Evolutionary conservation across 2,113 vertebrate genomes (phyloP), one percentile per base, ranked within the genome.

Genomic region (Menidia beryllina): DNA sequence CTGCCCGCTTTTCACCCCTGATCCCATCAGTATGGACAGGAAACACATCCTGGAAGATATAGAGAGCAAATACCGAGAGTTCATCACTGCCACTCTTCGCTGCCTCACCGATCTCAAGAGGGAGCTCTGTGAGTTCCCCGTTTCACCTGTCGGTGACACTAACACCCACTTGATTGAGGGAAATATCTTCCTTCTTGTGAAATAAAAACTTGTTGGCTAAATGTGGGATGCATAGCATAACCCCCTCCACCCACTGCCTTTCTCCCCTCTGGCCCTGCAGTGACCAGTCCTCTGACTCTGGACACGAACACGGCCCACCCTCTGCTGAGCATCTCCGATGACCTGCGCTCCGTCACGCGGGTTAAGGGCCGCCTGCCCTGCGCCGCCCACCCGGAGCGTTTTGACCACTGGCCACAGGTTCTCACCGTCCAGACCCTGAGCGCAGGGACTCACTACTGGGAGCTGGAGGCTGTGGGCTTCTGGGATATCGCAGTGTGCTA

Each of bases 331-430:
- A 78, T 93, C 69, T 86, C 91, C 7, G 86, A 90, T 15, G 91
- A 91, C 76, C 83, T 92, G 39, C 88, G 78, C n/a, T 87, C 86
- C 20, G 91, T 81, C 1, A 56, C 34, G 2, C 68, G 90, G 13
- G 83, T 93, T 12, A 89, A 81, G 62, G 75, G 2, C 21, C 86
- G 90, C 0, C 83, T 84, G 21, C 82, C 89, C 13, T 81, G 75
- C 8, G 51, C 87, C 0, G 53, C 81, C 43, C 91, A 91, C 60
- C 78, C 84, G 0, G 89, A 93, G 21, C 91, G 91, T 8, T 93
- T 94, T 1, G 91, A 93, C 80, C 92, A 94, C 87, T 94, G 92
- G 92, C 85, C 91, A 0, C 92, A 94, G 73, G 89, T 94, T 60
- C 84, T 93, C 51, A 71, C 89, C 0, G 20, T 64, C 48, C 91